Base-by-base conservation (phyloP, 2,113 vertebrate genomes). In the Hydrolagus affinis region DNA sequence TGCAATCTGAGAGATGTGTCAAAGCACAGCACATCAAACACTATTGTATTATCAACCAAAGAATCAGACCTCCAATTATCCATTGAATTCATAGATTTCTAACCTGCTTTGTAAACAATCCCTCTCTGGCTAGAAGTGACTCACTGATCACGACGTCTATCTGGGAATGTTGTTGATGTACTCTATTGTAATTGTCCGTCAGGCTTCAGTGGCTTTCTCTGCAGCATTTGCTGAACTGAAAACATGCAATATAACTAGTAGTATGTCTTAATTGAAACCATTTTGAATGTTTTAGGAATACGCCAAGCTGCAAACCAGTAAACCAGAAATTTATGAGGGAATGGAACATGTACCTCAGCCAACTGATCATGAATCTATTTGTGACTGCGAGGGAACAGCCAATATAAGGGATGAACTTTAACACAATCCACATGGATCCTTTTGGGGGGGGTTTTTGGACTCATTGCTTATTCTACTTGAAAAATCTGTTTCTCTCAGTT, bases 321-420 rank as follows among this genome's bases (percentile, higher is more conserved):
- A 87, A 85, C 95, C 97, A 0, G 88, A 89, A 21, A 91, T 89
- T 76, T 95, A 92, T 21, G 88, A 92, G 0, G 94, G 95, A 86
- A 98, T 99, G 97, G 96, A 98, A 88, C 90, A 86, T 30, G 95
- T 98, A 44, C 88, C 92, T 88, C 95, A 97, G 91, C 93, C 93
- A 0, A 90, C 93, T 68, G 95, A 97, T 86, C 89, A 87, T 87
- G 88, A 89, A 0, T 90, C 95, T 0, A 15, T 70, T 2, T 98
- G 97, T 85, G 87, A 57, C 0, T 98, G 96, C 89, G 90, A 90
- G 86, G 90, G 89, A 23, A 88, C 88, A 69, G 89, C 85, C 23
- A 87, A 85, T 86, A 59, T 69, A 78, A 92, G 88, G 88, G 92
- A 93, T 85, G 94, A 95, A 87, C 91, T 94, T n/a, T 92, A 87